Percentiles rank a stretch among this genome's conserved stretches.
These are phyloP conservation scores for Apotomis capreana DNA, from an alignment of 2,888 invertebrate genomes.

Conservation along the genomic window DNA sequence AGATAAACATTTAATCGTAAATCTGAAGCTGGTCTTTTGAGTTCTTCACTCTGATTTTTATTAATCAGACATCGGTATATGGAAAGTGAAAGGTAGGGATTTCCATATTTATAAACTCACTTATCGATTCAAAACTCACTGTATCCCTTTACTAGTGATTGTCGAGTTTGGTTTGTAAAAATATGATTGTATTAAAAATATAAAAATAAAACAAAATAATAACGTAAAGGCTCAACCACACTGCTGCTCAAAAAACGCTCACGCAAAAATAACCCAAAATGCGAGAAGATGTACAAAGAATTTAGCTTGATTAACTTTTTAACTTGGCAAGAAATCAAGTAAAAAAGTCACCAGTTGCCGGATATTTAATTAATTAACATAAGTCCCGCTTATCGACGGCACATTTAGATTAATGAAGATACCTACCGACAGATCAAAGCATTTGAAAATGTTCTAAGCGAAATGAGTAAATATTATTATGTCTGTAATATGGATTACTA, in stretches of 20 bases:
- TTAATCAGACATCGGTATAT: no score
- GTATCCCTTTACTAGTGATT: no score
- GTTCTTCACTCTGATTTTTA: no score
- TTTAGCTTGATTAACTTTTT: not conserved
- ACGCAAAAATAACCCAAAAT: not conserved
- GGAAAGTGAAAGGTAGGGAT: no score
- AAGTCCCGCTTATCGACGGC: not conserved
- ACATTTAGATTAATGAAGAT: not conserved
- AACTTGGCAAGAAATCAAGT: not conserved
- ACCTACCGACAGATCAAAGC: not conserved
- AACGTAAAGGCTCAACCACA: no score
- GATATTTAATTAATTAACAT: not conserved
- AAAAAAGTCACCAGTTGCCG: not conserved
- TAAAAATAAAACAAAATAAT: no score
- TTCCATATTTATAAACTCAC: no score
- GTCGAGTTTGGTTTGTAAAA: no score
- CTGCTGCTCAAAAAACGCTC: not conserved
- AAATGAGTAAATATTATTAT: not conserved
- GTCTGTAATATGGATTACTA: not conserved
- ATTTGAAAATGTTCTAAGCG: not conserved
- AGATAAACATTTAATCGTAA: no score
- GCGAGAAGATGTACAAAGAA: not conserved
- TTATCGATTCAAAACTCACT: no score
- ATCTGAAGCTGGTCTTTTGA: no score
- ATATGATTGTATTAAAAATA: no score